A percentile compares a stretch with the other conserved stretches of the same genome.
phyloP scores from a whole-genome alignment of 2,797 vertebrate genomes.

The Yasuhikotakia modesta region DNA sequence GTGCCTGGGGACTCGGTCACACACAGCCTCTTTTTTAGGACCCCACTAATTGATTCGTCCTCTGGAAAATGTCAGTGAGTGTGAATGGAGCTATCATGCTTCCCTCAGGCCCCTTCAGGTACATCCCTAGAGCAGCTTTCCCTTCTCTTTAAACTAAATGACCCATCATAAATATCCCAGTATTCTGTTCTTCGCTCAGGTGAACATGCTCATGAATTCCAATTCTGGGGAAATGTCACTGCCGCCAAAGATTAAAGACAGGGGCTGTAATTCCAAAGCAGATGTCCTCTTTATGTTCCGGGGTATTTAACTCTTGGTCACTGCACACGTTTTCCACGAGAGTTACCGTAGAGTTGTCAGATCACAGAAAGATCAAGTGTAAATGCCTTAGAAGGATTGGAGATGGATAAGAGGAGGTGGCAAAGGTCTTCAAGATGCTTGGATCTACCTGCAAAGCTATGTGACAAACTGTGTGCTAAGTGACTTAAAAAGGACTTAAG shows the following conservation, averaged over 20 bases:
- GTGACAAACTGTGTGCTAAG: no score
- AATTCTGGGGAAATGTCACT: constrained; percentile 38
- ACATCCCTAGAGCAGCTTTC: background rate
- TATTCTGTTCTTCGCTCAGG: constrained; percentile 19
- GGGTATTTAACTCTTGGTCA: background rate
- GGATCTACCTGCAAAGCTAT: no score
- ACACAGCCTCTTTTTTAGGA: constrained; percentile 13
- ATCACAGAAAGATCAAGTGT: background rate
- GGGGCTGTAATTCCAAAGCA: constrained; percentile 25
- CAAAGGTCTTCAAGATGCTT: no score
- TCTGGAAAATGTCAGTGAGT: constrained; percentile 53
- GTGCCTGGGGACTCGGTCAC: constrained; percentile 21
- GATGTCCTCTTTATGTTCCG: background rate
- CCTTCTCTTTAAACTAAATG: constrained; percentile 27
- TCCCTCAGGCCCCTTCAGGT: background rate
- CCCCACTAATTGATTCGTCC: constrained; percentile 52
- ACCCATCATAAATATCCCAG: constrained; percentile 35
- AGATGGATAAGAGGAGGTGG: background rate
- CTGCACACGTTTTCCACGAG: background rate
- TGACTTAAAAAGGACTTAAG: no score
- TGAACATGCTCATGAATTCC: constrained; percentile 34
- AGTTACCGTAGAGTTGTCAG: background rate
- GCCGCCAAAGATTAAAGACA: constrained; percentile 18
- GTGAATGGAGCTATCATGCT: background rate
- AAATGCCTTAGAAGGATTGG: background rate